Percentiles rank a stretch among this genome's conserved stretches.
phyloP scores from a whole-genome alignment of 53 echinoderm and acorn worm genomes.

The Luidia sarsii region DNA sequence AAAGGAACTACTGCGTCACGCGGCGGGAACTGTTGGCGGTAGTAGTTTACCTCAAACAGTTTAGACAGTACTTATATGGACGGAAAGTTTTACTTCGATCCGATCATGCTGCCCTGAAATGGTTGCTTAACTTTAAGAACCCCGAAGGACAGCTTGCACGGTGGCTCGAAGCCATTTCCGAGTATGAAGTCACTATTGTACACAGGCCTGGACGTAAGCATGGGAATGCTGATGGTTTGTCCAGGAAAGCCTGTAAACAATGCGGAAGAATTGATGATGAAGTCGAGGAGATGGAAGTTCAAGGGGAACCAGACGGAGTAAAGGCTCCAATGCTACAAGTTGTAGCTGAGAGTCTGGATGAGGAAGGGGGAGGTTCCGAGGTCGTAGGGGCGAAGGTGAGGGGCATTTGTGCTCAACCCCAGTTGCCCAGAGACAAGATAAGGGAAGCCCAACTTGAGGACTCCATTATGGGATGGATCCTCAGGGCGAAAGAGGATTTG shows the following conservation, averaged over 20 bases:
- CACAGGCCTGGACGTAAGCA: slow-evolving; percentile 30
- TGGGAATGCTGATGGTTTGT: slow-evolving; percentile 22
- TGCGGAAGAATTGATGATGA: no score
- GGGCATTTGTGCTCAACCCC: no score
- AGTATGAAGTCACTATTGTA: slow-evolving; percentile 16
- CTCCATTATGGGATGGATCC: slow-evolving; percentile 30
- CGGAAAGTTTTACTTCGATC: neutral
- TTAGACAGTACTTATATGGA: slow-evolving; percentile 53
- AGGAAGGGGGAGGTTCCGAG: no score
- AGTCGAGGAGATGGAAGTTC: no score
- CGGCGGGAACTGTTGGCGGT: slow-evolving; percentile 11
- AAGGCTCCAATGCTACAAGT: no score
- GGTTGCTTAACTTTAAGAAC: slow-evolving; percentile 44
- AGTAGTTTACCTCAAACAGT: slow-evolving; percentile 23
- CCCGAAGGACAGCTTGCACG: slow-evolving; percentile 38
- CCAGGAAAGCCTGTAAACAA: no score
- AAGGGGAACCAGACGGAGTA: no score
- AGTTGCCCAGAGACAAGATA: no score
- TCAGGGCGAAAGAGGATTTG: slow-evolving; percentile 27
- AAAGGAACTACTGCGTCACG: slow-evolving; percentile 32
- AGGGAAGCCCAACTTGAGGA: no score
- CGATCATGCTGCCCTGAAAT: slow-evolving; percentile 42
- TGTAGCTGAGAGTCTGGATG: no score
- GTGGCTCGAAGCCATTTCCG: slow-evolving; percentile 19
- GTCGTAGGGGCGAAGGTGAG: no score